Percentiles rank a stretch among this genome's conserved stretches.
phyloP scores from a whole-genome alignment of 2,797 vertebrate genomes.

The Borostomias antarcticus region DNA sequence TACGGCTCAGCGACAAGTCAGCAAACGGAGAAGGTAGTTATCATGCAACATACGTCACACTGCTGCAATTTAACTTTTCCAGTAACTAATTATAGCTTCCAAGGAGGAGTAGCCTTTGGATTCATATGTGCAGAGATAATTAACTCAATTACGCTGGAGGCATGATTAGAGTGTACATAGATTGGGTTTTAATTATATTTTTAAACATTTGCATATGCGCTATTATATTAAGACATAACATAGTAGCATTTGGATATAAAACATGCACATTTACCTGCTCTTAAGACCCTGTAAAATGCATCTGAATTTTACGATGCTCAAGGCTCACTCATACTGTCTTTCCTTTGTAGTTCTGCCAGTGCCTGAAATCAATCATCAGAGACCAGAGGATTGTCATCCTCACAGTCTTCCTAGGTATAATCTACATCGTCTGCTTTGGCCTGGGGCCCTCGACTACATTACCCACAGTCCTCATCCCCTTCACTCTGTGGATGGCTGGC shows the following conservation, averaged over 20 bases:
- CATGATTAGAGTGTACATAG: too few relatives aligned
- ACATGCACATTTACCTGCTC: background rate
- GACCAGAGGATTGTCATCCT: constrained; percentile 88
- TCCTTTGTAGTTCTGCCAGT: constrained; percentile 84
- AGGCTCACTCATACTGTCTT: too few relatives aligned
- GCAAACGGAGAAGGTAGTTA: constrained; percentile 88
- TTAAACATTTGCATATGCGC: background rate
- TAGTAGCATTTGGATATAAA: background rate
- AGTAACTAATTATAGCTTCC: background rate
- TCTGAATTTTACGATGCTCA: background rate
- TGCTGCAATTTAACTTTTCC: background rate
- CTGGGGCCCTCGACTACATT: constrained; percentile 82
- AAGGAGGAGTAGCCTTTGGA: background rate
- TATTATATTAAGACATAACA: background rate
- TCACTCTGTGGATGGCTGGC: constrained; percentile 92
- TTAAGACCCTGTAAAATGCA: background rate
- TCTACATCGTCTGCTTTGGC: constrained; percentile 82
- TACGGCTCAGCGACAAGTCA: constrained; percentile 82
- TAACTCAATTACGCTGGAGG: too few relatives aligned
- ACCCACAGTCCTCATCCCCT: constrained; percentile 86
- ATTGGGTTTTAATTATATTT: background rate
- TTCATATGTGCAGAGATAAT: background rate
- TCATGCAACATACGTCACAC: background rate
- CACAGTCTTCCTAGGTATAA: constrained; percentile 79
- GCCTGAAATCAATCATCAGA: constrained; percentile 87